A percentile compares a stretch with the other conserved stretches of the same genome.
phyloP scores from a whole-genome alignment of 2,113 vertebrate genomes.

The Arvicanthis niloticus region DNA sequence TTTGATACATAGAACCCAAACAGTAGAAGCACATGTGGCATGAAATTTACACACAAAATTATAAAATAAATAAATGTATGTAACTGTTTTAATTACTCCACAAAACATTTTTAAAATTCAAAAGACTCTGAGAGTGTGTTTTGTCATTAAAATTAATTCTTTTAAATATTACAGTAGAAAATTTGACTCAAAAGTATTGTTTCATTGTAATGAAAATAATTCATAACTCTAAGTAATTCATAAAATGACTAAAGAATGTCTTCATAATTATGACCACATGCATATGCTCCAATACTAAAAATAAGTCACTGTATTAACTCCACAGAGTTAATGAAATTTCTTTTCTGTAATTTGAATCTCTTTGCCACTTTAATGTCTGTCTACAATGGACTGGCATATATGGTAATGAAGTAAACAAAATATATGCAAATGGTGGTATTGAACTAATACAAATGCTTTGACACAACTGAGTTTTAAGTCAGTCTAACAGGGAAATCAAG shows the following conservation, averaged over 20 bases:
- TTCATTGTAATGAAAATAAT: constrained; percentile 40
- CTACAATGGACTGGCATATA: constrained; percentile 40
- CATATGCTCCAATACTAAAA: neutral
- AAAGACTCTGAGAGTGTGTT: neutral
- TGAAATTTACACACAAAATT: neutral
- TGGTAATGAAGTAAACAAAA: constrained; percentile 38
- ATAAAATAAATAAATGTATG: neutral
- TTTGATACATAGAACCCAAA: neutral
- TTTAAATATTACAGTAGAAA: neutral
- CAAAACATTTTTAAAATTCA: neutral
- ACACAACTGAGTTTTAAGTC: neutral
- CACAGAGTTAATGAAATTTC: neutral
- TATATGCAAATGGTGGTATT: neutral
- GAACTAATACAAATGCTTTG: constrained; percentile 38
- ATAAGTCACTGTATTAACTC: neutral
- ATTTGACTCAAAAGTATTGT: neutral
- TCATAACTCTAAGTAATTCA: neutral
- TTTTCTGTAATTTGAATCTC: constrained; percentile 22
- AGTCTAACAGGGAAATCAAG: neutral
- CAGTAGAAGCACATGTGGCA: neutral
- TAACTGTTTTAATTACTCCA: neutral
- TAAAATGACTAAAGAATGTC: constrained; percentile 42
- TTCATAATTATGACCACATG: constrained; percentile 21
- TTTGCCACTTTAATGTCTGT: constrained; percentile 20
- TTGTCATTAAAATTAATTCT: neutral